These are phyloP conservation scores for Limosa lapponica DNA, from an alignment of 2,797 vertebrate species.

Conservation along the genomic window DNA sequence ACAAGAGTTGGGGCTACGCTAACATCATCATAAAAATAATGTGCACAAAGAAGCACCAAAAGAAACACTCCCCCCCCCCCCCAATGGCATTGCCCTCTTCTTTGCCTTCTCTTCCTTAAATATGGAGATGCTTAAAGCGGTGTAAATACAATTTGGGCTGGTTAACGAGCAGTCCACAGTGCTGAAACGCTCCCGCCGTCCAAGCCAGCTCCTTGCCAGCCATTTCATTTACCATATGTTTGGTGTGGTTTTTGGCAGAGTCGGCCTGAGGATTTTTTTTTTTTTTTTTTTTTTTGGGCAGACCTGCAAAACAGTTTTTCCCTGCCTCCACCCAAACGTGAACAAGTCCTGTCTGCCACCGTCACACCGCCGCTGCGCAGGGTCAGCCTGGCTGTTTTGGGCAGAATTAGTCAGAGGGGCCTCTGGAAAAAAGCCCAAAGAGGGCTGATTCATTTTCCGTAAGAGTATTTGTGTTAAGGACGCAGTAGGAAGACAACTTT, in stretches of 20 bases:
- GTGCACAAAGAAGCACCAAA: neutral
- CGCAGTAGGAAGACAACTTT: neutral
- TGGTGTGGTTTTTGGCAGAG: conserved; percentile 66
- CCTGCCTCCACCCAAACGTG: conserved; percentile 58
- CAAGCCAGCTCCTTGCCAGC: conserved; percentile 55
- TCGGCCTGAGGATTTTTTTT: conserved; percentile 33
- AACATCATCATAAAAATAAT: neutral
- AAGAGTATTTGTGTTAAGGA: conserved; percentile 2
- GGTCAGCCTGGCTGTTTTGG: conserved; percentile 48
- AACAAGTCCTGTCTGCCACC: conserved; percentile 45
- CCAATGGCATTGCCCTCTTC: neutral
- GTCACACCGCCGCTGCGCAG: neutral
- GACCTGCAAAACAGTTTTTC: conserved; percentile 55
- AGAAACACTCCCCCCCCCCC: neutral
- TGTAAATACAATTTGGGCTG: conserved; percentile 38
- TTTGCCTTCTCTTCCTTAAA: conserved; percentile 35
- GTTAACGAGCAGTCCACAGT: conserved; percentile 63
- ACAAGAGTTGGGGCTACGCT: neutral
- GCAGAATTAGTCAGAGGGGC: conserved; percentile 60
- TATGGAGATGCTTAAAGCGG: conserved; percentile 15
- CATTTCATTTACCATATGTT: conserved; percentile 60
- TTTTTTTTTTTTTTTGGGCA: conserved; percentile 31
- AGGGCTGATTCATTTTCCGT: conserved; percentile 44
- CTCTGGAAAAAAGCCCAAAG: conserved; percentile 48
- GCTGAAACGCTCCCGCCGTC: conserved; percentile 50